phyloP scores from a whole-genome alignment of 2,797 vertebrate genomes.

The Telmatherina bonti region DNA sequence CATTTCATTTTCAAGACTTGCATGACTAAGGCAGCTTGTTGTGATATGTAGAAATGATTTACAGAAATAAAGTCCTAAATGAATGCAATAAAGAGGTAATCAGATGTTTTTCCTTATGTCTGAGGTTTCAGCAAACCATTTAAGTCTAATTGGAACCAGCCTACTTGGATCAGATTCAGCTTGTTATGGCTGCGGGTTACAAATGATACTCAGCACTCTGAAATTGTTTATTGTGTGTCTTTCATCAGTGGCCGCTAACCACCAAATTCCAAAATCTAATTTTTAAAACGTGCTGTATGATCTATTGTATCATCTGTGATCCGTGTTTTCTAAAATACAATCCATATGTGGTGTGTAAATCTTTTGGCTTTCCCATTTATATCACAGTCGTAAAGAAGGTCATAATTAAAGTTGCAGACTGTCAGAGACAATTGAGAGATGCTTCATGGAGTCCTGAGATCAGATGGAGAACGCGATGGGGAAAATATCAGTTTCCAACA shows the following conservation, averaged over 20 bases:
- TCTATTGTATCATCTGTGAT: conserved; percentile 5
- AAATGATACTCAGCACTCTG: conserved; percentile 37
- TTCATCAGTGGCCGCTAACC: conserved; percentile 32
- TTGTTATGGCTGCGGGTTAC: conserved; percentile 31
- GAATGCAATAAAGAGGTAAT: conserved; percentile 11
- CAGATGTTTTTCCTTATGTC: conserved; percentile 17
- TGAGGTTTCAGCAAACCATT: conserved; percentile 42
- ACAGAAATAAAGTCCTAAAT: conserved; percentile 2
- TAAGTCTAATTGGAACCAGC: conserved; percentile 58
- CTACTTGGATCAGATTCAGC: conserved; percentile 30
- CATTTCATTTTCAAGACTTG: not conserved
- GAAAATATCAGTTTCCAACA: conserved; percentile 13
- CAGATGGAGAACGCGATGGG: not conserved
- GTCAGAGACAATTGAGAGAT: conserved; percentile 30
- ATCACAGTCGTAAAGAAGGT: not conserved
- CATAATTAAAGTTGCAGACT: conserved; percentile 13
- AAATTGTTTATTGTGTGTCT: conserved; percentile 55
- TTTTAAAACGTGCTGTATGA: conserved; percentile 22
- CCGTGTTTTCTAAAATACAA: conserved; percentile 21
- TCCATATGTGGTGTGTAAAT: conserved; percentile 44
- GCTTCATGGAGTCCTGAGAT: conserved; percentile 4
- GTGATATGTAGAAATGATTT: not conserved
- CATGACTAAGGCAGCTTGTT: not conserved
- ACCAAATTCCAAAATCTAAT: conserved; percentile 44
- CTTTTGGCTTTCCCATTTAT: not conserved